Conservation (phyloP, 2,113 vertebrate species). For the Manacus vitellinus region DNA sequence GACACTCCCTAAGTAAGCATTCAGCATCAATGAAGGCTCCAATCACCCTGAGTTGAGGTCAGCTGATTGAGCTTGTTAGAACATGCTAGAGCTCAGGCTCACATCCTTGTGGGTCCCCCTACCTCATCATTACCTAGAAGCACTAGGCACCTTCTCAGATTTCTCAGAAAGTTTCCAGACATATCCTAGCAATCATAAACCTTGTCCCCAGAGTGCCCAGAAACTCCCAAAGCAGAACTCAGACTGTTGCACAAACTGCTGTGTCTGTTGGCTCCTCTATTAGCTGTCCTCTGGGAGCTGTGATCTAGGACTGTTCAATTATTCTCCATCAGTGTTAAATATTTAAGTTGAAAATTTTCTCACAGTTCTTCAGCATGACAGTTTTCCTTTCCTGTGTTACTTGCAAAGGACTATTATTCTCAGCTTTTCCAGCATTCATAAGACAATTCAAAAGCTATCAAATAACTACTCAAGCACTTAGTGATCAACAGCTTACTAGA, state of each 20-base stretch:
- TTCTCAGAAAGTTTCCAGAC: background rate
- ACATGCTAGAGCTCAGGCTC: background rate
- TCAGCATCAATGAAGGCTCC: background rate
- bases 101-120: rapidly evolving
- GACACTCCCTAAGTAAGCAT: background rate
- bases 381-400: background rate
- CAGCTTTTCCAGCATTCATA: background rate
- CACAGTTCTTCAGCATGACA: background rate
- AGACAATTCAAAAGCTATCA: background rate
- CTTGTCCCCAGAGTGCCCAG: background rate
- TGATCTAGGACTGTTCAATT: background rate
- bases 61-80: background rate
- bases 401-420: background rate
- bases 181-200: background rate
- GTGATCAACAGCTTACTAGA: background rate
- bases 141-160: background rate
- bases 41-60: background rate
- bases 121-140: background rate
- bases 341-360: background rate
- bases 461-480: background rate
- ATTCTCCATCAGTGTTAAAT: background rate
- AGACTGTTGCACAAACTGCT: background rate
- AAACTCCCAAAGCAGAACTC: background rate
- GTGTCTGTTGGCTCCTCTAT: background rate
- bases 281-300: background rate